phyloP scores from a whole-genome alignment of 2,113 vertebrate species.

The Anarhynchus alexandrinus region DNA sequence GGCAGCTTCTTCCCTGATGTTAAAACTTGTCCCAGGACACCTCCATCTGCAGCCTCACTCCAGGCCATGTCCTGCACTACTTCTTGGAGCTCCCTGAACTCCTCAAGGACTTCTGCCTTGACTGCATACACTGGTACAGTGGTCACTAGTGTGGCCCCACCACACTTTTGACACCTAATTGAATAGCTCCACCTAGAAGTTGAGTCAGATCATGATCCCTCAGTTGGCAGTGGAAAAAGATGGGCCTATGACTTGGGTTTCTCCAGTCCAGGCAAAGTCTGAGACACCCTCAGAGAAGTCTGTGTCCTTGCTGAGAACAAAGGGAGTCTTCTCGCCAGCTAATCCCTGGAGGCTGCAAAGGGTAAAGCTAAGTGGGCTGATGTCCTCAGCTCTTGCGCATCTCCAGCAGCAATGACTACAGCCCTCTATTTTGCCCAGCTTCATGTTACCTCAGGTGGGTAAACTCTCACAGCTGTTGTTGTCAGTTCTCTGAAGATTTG shows the following conservation, averaged over 20 bases:
- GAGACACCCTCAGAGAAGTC: neutral
- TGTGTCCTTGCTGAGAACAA: neutral
- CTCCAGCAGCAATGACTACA: neutral
- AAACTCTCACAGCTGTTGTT: neutral
- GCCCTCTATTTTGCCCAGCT: accelerated
- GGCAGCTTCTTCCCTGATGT: neutral
- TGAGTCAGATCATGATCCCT: neutral
- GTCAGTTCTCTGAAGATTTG: neutral
- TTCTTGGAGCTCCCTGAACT: neutral
- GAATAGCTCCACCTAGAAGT: neutral
- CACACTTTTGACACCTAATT: neutral
- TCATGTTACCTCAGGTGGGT: neutral
- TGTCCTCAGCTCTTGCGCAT: neutral
- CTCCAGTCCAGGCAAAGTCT: neutral
- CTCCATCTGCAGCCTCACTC: neutral
- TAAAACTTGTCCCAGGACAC: neutral
- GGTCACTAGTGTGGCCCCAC: neutral
- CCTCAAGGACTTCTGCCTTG: neutral
- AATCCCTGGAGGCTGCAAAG: neutral
- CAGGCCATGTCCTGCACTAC: too few species aligned
- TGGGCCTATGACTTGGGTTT: neutral
- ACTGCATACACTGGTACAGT: accelerated
- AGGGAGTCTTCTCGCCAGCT: neutral
- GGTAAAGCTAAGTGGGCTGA: neutral
- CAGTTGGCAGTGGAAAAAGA: neutral